phyloP scores from a whole-genome alignment of 2,113 vertebrate genomes.

The Uria aalge region DNA sequence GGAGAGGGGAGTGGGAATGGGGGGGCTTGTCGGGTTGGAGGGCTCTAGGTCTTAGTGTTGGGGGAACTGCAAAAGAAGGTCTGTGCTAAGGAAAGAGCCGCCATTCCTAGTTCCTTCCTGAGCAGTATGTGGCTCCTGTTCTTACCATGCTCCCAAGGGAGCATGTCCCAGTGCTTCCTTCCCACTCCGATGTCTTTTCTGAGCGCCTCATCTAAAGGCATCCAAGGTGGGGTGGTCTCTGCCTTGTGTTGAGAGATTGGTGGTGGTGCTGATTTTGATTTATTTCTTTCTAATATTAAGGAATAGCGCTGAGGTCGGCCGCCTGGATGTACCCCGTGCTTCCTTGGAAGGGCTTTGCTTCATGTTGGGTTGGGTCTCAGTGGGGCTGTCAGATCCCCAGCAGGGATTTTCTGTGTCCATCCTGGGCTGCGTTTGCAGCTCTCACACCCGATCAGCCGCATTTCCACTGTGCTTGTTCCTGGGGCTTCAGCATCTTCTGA shows the following conservation, averaged over 20 bases:
- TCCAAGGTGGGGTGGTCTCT: not conserved
- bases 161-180: not conserved
- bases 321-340: not conserved
- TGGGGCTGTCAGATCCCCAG: not conserved
- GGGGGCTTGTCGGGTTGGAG: not conserved
- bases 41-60: not conserved
- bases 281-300: not conserved
- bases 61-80: not conserved
- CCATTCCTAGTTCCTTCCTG: not conserved
- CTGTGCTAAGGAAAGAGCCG: not conserved
- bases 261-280: not conserved
- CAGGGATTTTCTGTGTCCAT: not conserved
- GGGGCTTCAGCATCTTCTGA: not conserved
- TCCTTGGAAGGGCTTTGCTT: not conserved
- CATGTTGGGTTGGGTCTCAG: accelerated
- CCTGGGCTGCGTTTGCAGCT: not conserved
- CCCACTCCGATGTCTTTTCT: not conserved
- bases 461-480: not conserved
- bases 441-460: not conserved
- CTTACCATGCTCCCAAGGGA: not conserved
- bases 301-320: not conserved
- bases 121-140: not conserved
- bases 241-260: not conserved
- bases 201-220: not conserved
- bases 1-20: not conserved